Evolutionary conservation across 2,888 invertebrate species (phyloP), one percentile per base, ranked within the genome.

Genomic region (Halictus ligatus): DNA sequence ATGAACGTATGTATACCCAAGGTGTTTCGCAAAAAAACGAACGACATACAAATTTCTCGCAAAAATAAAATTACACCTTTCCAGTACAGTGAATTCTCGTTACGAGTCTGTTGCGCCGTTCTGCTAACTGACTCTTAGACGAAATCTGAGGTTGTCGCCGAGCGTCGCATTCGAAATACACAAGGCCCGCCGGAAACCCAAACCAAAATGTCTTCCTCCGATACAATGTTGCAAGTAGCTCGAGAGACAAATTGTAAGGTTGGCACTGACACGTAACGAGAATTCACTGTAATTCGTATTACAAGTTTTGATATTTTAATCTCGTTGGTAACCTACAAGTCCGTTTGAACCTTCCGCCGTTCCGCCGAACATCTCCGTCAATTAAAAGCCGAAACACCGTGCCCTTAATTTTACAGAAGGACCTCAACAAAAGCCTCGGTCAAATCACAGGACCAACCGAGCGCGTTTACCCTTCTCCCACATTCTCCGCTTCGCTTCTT

Each of bases 401-500:
- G 35, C 3, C 8, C 29, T 67, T 67, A 35, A 67, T 18, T 29
- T 29, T 29, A 29, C 29, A 8, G 18, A 71, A 40, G 71, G 43
- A 43, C 21, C 13, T 43, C 12, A 13, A 71, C 21, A 71, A 40
- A 71, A n/a, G 43, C 40, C n/a, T n/a, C 29, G 15, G 29, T 2
- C 1, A 43, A 71, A 40, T 43, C 43, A 71, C 21, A 40, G 67
- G 43, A 43, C 21, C n/a, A 10, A 43, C 69, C n/a, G 43, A 64
- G 15, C 35, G 10, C 67, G 35, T 67, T 10, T 58, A 13, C 71
- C 78, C 83, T 71, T 43, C 72, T 50, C 46, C 8, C 48, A 18
- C n/a, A 60, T 78, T 88, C 78, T 43, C 78, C 75, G 74, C 54
- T 83, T 81, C 83, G 72, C 78, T 50, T 75, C 18, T 83, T 75